phyloP scores from a whole-genome alignment of 2,888 invertebrate genomes.

The Chrysolina americana region DNA sequence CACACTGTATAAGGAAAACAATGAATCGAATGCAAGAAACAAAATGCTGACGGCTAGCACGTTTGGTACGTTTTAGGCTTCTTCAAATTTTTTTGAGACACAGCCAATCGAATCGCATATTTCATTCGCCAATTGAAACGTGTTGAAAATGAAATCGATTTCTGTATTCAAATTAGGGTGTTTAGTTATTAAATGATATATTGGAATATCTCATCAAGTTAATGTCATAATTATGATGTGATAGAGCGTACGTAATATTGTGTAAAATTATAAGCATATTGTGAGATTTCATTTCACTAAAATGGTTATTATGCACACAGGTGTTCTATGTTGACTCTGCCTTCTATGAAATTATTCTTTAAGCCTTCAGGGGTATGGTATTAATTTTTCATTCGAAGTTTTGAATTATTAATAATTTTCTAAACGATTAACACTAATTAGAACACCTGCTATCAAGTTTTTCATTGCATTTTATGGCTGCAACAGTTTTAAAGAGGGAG shows the following conservation, averaged over 20 bases:
- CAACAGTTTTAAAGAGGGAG: no score
- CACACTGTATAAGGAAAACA: background rate
- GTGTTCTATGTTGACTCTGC: background rate
- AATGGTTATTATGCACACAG: conserved; percentile 1
- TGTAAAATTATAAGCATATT: background rate
- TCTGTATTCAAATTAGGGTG: conserved; percentile 1
- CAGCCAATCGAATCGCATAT: background rate
- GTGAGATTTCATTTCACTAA: background rate
- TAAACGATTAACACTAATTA: background rate
- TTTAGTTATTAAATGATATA: conserved; percentile 1
- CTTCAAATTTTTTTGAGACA: background rate
- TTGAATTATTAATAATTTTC: background rate
- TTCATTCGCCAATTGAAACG: background rate
- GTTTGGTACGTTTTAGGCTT: background rate
- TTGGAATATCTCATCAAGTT: background rate
- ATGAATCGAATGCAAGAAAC: no score
- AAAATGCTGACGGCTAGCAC: no score
- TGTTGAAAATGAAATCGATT: conserved; percentile 7
- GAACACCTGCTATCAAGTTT: background rate
- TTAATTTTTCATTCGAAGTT: background rate
- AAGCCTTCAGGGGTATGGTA: background rate
- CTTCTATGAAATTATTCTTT: background rate
- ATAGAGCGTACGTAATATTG: conserved; percentile 4
- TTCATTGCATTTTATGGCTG: no score
- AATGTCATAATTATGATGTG: conserved; percentile 12